phyloP scores from a whole-genome alignment of 2,797 vertebrate species.

The Mycteria americana region DNA sequence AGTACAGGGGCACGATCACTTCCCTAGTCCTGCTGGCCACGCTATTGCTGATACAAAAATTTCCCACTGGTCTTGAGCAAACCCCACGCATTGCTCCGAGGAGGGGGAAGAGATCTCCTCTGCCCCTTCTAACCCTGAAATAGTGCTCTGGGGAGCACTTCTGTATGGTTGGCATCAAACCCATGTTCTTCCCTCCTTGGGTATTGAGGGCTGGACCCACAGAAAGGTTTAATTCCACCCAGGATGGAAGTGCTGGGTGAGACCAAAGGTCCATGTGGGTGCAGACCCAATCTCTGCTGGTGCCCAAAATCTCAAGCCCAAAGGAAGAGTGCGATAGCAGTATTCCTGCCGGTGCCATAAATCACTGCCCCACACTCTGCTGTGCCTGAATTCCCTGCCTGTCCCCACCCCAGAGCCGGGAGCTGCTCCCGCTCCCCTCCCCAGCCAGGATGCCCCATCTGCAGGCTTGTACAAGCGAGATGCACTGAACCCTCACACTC shows the following conservation, averaged over 20 bases:
- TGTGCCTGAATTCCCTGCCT: background rate
- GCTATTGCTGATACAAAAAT: no score
- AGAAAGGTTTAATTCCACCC: background rate
- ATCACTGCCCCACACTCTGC: background rate
- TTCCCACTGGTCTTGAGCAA: background rate
- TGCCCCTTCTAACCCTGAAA: background rate
- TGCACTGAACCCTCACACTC: background rate
- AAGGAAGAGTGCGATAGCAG: fast-evolving
- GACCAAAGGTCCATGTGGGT: background rate
- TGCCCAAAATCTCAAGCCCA: background rate
- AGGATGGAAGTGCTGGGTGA: background rate
- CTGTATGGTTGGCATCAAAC: background rate
- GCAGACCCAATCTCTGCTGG: background rate
- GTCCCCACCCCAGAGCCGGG: background rate
- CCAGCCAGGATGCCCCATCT: background rate
- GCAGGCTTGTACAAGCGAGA: background rate
- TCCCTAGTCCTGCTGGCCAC: no score
- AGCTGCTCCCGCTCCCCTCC: background rate
- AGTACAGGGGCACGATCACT: no score
- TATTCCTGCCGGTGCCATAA: background rate
- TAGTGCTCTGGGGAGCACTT: background rate
- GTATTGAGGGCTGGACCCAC: background rate
- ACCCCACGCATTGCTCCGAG: fast-evolving
- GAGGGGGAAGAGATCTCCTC: background rate
- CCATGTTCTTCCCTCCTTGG: background rate